A percentile compares a stretch with the other conserved stretches of the same genome.
Conservation (phyloP, 2,888 invertebrate genomes). For the Euzophera pinguis region DNA sequence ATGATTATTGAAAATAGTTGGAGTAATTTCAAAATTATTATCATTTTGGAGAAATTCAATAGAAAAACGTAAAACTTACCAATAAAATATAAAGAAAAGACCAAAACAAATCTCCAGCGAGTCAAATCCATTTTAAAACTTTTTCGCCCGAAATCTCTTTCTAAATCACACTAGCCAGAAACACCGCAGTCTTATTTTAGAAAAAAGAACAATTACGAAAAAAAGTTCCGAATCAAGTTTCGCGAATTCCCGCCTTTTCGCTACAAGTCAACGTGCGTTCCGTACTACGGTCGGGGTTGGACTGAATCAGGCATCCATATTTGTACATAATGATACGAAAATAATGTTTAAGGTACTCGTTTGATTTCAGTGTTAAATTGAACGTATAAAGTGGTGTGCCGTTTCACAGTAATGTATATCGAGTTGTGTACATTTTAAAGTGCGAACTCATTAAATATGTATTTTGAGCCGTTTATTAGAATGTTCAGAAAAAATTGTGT, state of each 20-base stretch:
- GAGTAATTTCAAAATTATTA: too few relatives aligned
- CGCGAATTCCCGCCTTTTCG: conserved; percentile 35
- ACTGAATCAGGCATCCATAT: conserved; percentile 27
- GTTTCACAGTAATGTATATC: conserved; percentile 18
- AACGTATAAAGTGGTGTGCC: conserved; percentile 17
- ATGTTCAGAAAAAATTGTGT: neutral
- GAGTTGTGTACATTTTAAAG: conserved; percentile 2
- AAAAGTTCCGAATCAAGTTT: conserved; percentile 25
- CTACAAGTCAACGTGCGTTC: conserved; percentile 26
- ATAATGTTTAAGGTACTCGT: conserved; percentile 22
- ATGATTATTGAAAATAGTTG: too few relatives aligned
- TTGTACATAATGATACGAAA: conserved; percentile 17
- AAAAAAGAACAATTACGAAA: neutral
- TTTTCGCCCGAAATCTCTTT: neutral
- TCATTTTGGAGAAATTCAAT: too few relatives aligned
- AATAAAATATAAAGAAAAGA: conserved; percentile 26
- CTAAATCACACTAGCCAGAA: conserved; percentile 3
- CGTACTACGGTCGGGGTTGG: conserved; percentile 19
- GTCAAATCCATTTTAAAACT: conserved; percentile 40
- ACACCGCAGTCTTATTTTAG: conserved; percentile 1
- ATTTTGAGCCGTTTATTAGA: neutral
- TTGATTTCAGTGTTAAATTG: conserved; percentile 24
- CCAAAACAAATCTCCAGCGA: conserved; percentile 28
- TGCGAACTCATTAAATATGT: neutral
- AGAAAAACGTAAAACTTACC: too few relatives aligned